A percentile compares a stretch with the other conserved stretches of the same genome.
phyloP scores from a whole-genome alignment of 2,888 invertebrate genomes.

The Lochmaea crataegi region DNA sequence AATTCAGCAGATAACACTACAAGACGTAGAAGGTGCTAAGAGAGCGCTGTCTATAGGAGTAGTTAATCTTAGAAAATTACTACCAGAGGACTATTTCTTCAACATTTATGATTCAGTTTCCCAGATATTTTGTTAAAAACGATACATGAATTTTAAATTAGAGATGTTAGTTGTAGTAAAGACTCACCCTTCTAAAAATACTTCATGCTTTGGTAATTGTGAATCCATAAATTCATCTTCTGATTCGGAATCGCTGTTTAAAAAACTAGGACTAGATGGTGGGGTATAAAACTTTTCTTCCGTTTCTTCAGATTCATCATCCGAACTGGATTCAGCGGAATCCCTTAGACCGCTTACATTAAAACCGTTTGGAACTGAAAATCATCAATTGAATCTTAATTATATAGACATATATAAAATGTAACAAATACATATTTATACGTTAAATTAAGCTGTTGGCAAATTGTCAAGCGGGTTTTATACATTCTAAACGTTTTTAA shows the following conservation, averaged over 20 bases:
- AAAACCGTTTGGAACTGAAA: constrained; percentile 37
- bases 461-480: no score
- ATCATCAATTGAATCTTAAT: not conserved
- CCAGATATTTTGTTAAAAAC: no score
- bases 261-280: constrained; percentile 64
- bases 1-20: no score
- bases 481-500: no score
- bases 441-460: no score
- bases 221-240: constrained; percentile 62
- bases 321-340: constrained; percentile 40
- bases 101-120: no score
- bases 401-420: no score
- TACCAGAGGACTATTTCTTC: no score
- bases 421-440: no score
- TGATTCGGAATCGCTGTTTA: constrained; percentile 60
- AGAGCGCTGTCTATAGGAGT: no score
- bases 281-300: constrained; percentile 75
- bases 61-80: no score
- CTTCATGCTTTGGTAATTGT: constrained; percentile 61
- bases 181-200: constrained; percentile 77
- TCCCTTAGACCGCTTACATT: constrained; percentile 27
- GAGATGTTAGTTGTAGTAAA: not conserved
- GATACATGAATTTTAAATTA: constrained; percentile 1
- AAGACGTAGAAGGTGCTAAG: no score
- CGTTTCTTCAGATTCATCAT: constrained; percentile 64